phyloP scores from a whole-genome alignment of 2,113 vertebrate genomes.

The Macaca mulatta region DNA sequence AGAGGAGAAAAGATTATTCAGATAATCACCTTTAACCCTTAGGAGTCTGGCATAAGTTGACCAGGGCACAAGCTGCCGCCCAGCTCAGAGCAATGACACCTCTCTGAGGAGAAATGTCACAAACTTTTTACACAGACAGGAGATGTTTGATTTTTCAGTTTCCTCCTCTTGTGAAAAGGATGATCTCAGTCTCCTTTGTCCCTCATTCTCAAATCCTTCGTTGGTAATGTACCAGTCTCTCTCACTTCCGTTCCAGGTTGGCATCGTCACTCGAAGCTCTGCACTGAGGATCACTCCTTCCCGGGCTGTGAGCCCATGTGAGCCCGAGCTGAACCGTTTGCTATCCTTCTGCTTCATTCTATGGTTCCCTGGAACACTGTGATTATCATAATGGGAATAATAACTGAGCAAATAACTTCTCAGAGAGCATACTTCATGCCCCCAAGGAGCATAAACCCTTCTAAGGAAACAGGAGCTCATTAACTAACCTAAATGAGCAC shows the following conservation, averaged over 20 bases:
- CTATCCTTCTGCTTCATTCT: not conserved
- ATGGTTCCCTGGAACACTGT: not conserved
- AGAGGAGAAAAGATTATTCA: not conserved
- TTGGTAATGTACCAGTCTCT: not conserved
- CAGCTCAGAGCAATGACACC: not conserved
- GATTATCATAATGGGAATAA: constrained; percentile 37
- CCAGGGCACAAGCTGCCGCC: not conserved
- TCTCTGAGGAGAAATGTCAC: not conserved
- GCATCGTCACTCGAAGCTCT: constrained; percentile 15
- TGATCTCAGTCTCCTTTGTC: not conserved
- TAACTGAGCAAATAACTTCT: constrained; percentile 35
- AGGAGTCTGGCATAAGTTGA: not conserved
- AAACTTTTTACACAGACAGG: not conserved
- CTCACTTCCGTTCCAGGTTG: constrained; percentile 6
- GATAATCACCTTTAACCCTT: not conserved
- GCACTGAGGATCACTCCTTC: not conserved
- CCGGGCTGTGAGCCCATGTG: not conserved
- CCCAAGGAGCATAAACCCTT: constrained; percentile 25
- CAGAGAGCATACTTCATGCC: constrained; percentile 1
- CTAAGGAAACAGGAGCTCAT: constrained; percentile 41
- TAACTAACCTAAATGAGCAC: constrained; percentile 35
- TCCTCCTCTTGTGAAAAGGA: not conserved
- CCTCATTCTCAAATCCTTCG: not conserved
- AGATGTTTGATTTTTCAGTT: not conserved
- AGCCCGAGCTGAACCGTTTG: not conserved